phyloP scores from a whole-genome alignment of 1,140 invertebrate species.

The Neocloeon triangulifer region DNA sequence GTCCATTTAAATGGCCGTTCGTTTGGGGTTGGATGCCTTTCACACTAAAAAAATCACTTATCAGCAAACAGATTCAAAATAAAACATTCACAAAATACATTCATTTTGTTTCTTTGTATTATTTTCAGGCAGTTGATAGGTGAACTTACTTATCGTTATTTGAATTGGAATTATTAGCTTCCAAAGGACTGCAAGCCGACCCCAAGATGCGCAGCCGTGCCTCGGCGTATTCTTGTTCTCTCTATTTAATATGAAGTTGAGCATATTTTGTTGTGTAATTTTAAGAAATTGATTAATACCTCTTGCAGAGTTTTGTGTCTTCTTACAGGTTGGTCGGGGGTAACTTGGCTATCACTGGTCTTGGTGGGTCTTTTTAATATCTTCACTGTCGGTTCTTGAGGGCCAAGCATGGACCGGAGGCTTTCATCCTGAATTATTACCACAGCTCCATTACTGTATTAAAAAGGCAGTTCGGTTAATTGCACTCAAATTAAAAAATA shows the following conservation, averaged over 20 bases:
- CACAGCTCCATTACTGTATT: constrained; percentile 17
- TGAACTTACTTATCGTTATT: constrained; percentile 32
- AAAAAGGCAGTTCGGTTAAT: constrained; percentile 1
- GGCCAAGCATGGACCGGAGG: constrained; percentile 27
- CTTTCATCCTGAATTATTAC: constrained; percentile 14
- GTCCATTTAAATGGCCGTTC: neutral
- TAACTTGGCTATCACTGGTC: constrained; percentile 18
- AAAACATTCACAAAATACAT: constrained; percentile 2
- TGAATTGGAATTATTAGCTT: constrained; percentile 19
- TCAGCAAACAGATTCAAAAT: neutral
- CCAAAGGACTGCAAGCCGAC: constrained; percentile 51
- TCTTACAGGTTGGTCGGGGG: too few species aligned
- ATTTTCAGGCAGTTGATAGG: constrained; percentile 3
- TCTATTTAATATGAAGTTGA: constrained; percentile 17
- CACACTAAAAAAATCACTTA: neutral
- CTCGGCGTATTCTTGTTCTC: constrained; percentile 71
- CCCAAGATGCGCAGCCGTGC: constrained; percentile 62
- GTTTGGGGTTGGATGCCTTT: neutral
- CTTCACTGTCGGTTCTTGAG: constrained; percentile 53
- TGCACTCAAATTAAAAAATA: constrained; percentile 2
- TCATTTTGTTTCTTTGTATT: too few species aligned
- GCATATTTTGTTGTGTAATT: too few species aligned
- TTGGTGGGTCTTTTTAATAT: constrained; percentile 49
- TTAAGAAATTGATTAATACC: too few species aligned
- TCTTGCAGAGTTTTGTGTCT: constrained; percentile 35